Base-by-base conservation (phyloP, 2,888 invertebrate genomes). In the Eupsilia transversa region DNA sequence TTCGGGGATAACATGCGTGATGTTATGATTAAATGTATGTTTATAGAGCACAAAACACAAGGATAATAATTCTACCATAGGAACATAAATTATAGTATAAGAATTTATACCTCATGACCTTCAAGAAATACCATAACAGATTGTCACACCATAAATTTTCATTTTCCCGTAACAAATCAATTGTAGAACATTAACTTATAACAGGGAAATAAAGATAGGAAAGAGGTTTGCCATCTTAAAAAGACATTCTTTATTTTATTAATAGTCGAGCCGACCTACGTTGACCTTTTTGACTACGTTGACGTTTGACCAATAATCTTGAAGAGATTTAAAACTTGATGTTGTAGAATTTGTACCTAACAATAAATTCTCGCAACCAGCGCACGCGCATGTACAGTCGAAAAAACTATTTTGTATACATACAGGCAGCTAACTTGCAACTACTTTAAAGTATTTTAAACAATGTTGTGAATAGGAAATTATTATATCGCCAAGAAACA, bases 161-260 rank as follows among this genome's bases (percentile, higher is more conserved):
- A 80, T 83, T 80, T 54, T 3, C 27, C 46, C 57, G 56, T 14
- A 57, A 1, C 60, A 12, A 83, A 80, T 83, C 52, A 41, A 82
- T 80, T 60, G n/a, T n/a, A 56, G 52, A 17, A 49, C 33, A 78
- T 56, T 57, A 27, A n/a, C 35, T 63, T 46, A 20, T 38, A 35
- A 68, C 27, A 46, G 43, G 20, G 14, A 35, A 56, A 68, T 41
- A 56, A 4, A 49, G 14, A 56, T 59, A 49, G 20, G n/a, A 35
- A 38, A 49, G 2, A 3, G 14, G 17, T 38, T 71, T 68, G 52
- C 23, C n/a, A n/a, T 27, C 20, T 38, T 0, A 27, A 33, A 52
- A 23, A 6, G 35, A 52, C 2, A n/a, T 57, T 57, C 5, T 49
- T 38, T 33, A 23, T 23, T 57, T 4, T 4, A 64, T 49, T 74